Evolutionary conservation across 1,140 invertebrate genomes (phyloP).

Genomic region (Argopecten irradians): DNA sequence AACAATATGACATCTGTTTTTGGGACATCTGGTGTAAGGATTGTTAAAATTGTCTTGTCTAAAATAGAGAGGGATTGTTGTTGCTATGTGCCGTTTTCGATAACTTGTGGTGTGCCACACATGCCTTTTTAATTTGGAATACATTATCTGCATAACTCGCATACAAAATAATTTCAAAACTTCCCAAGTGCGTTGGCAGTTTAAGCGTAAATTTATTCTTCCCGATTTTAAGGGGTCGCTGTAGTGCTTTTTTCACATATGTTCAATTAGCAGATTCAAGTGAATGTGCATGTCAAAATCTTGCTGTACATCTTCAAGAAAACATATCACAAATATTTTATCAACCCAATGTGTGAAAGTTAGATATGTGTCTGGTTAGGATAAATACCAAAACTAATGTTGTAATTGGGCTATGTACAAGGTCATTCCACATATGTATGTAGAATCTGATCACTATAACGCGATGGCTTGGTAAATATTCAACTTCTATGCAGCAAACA

Average conservation of each 20-base stretch:
- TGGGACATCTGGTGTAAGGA: neutral
- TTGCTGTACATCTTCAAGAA: neutral
- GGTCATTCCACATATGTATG: slow-evolving; percentile 1
- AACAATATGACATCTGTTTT: slow-evolving; percentile 7
- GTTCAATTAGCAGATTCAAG: neutral
- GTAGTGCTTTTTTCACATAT: neutral
- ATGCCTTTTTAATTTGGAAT: neutral
- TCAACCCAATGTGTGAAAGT: neutral
- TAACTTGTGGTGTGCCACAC: neutral
- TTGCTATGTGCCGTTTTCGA: neutral
- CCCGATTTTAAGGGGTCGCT: neutral
- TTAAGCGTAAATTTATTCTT: neutral
- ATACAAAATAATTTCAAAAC: slow-evolving; percentile 11
- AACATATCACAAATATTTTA: neutral
- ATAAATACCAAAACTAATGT: slow-evolving; percentile 23
- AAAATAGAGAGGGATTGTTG: neutral
- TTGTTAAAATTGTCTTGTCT: neutral
- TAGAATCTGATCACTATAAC: neutral
- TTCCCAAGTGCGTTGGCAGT: neutral
- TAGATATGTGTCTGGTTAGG: neutral
- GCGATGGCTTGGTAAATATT: neutral
- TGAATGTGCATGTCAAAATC: neutral
- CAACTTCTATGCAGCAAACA: neutral
- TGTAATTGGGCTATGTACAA: neutral
- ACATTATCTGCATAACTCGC: neutral